These are phyloP conservation scores for Austrofundulus limnaeus DNA, from an alignment of 2,113 vertebrate genomes.

Conservation along the genomic window DNA sequence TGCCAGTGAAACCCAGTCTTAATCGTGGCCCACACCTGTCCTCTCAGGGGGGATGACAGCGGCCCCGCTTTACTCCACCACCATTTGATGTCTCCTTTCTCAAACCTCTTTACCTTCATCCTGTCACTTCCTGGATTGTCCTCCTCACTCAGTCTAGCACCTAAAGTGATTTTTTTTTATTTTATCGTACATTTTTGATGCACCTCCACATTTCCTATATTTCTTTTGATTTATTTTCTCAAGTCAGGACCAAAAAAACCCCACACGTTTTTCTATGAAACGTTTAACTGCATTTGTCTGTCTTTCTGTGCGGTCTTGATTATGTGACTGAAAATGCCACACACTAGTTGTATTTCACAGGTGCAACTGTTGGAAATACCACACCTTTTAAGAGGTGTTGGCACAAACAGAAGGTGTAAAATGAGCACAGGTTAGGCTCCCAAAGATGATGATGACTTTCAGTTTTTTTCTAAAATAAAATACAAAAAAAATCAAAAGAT, in stretches of 20 bases:
- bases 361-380: slow-evolving; percentile 27
- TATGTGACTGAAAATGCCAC: slow-evolving; percentile 60
- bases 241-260: neutral
- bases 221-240: neutral
- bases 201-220: neutral
- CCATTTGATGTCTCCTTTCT: slow-evolving; percentile 55
- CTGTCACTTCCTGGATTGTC: slow-evolving; percentile 24
- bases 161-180: slow-evolving; percentile 1
- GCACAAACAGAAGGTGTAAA: slow-evolving; percentile 28
- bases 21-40: slow-evolving; percentile 74
- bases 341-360: slow-evolving; percentile 19
- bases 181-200: neutral
- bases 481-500: neutral
- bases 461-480: slow-evolving; percentile 18
- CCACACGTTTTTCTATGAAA: slow-evolving; percentile 51
- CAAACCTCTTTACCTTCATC: slow-evolving; percentile 36
- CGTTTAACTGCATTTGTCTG: slow-evolving; percentile 52
- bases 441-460: slow-evolving; percentile 5
- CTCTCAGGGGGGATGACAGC: slow-evolving; percentile 66
- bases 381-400: slow-evolving; percentile 22
- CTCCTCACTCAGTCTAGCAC: neutral
- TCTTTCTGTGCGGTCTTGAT: slow-evolving; percentile 38
- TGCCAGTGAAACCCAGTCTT: slow-evolving; percentile 67
- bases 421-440: slow-evolving; percentile 9
- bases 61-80: slow-evolving; percentile 35